These are phyloP conservation scores for Bhutanitis thaidina DNA, from an alignment of 2,888 invertebrate species.

Conservation along the genomic window DNA sequence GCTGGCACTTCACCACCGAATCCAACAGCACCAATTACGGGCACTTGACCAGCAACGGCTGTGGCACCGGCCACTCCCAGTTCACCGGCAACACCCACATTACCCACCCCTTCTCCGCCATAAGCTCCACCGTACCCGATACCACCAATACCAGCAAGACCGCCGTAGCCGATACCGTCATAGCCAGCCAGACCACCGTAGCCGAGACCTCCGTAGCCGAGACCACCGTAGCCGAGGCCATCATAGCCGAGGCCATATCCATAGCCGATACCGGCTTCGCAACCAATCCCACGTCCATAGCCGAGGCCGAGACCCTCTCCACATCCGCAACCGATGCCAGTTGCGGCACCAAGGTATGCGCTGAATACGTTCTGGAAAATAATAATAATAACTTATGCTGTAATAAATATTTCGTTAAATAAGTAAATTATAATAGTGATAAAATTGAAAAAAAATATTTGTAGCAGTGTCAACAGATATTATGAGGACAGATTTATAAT, in stretches of 20 bases:
- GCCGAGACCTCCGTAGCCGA: slow-evolving; percentile 23
- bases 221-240: too few relatives aligned
- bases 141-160: slow-evolving; percentile 19
- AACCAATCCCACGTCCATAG: not conserved
- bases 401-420: too few relatives aligned
- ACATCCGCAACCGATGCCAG: not conserved
- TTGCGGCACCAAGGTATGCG: not conserved
- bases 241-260: slow-evolving; percentile 3
- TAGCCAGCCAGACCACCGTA: slow-evolving; percentile 16
- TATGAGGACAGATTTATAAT: too few relatives aligned
- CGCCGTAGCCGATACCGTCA: slow-evolving; percentile 25
- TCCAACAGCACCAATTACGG: slow-evolving; percentile 41
- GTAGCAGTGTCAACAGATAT: too few relatives aligned
- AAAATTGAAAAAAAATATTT: too few relatives aligned
- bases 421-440: too few relatives aligned
- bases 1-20: slow-evolving; percentile 45
- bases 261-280: slow-evolving; percentile 19
- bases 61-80: slow-evolving; percentile 28
- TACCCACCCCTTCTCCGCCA: slow-evolving; percentile 24
- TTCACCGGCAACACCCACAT: slow-evolving; percentile 22
- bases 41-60: slow-evolving; percentile 38
- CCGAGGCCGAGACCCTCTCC: not conserved
- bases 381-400: too few relatives aligned
- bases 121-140: slow-evolving; percentile 21
- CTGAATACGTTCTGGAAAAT: not conserved